Conservation (phyloP, 2,113 vertebrate species). For the Corvus cornix region DNA sequence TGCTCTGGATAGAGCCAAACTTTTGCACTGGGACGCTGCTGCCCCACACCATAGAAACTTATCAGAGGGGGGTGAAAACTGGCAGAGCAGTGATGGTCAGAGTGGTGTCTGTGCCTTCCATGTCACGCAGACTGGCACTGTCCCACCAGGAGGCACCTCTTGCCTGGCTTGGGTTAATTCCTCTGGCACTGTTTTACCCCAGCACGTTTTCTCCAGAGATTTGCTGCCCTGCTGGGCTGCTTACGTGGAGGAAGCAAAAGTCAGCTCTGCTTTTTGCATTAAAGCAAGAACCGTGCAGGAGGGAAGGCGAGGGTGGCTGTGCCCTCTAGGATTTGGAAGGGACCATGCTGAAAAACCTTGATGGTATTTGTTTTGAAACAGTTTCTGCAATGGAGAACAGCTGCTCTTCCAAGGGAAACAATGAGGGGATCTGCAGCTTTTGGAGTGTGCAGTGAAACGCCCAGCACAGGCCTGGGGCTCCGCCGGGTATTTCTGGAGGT, state of each 20-base stretch:
- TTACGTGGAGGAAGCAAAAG: neutral
- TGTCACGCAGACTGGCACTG: neutral
- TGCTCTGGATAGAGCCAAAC: neutral
- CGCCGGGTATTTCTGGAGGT: neutral
- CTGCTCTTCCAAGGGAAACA: neutral
- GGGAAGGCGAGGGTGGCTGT: neutral
- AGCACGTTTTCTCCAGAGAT: neutral
- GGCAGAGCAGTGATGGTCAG: neutral
- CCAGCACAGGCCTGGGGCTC: neutral
- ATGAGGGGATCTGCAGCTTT: neutral
- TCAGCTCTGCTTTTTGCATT: neutral
- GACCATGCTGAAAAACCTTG: neutral
- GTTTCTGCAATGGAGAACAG: neutral
- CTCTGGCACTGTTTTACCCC: neutral
- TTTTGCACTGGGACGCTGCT: neutral
- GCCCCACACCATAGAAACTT: neutral
- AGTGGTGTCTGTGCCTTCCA: neutral
- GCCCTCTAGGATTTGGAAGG: neutral
- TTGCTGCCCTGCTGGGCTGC: neutral
- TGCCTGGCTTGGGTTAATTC: neutral
- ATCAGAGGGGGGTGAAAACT: neutral
- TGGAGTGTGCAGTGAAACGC: neutral
- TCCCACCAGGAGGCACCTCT: neutral
- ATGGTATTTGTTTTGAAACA: neutral
- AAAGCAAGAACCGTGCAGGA: neutral